Conservation (phyloP, 2,888 invertebrate species). For the Timema podura region DNA sequence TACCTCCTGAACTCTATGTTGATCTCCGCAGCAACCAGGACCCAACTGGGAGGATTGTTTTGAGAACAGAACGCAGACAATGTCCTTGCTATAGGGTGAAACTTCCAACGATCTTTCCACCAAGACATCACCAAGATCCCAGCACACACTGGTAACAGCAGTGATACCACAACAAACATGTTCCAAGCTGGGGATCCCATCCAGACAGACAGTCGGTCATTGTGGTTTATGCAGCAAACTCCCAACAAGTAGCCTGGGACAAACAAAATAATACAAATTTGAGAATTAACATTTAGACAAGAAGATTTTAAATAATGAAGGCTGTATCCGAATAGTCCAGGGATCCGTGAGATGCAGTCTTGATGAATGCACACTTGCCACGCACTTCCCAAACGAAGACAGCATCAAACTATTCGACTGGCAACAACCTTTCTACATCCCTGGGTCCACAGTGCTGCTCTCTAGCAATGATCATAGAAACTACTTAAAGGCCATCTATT, state of each 20-base stretch:
- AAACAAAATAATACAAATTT: conserved; percentile 19
- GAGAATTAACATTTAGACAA: not conserved
- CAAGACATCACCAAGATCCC: conserved; percentile 57
- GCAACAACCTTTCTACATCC: too few relatives aligned
- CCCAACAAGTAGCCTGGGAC: conserved; percentile 30
- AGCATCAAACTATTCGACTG: too few relatives aligned
- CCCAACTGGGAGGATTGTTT: conserved; percentile 57
- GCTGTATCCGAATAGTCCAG: too few relatives aligned
- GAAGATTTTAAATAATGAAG: not conserved
- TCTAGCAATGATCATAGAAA: not conserved
- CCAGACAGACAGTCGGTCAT: conserved; percentile 26
- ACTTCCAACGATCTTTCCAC: conserved; percentile 62
- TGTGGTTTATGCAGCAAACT: conserved; percentile 16
- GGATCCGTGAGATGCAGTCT: too few relatives aligned
- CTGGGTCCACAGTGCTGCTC: too few relatives aligned
- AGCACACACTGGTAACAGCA: conserved; percentile 53
- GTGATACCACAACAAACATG: conserved; percentile 43
- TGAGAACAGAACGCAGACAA: conserved; percentile 61
- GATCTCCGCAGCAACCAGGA: conserved; percentile 63
- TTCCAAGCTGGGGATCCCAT: conserved; percentile 41
- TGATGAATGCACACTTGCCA: too few relatives aligned
- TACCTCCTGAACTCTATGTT: conserved; percentile 72
- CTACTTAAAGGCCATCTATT: not conserved
- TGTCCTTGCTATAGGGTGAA: conserved; percentile 70
- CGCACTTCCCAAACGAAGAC: too few relatives aligned